Evolutionary conservation across 2,113 vertebrate species (phyloP).

Genomic region (Caranx melampygus): DNA sequence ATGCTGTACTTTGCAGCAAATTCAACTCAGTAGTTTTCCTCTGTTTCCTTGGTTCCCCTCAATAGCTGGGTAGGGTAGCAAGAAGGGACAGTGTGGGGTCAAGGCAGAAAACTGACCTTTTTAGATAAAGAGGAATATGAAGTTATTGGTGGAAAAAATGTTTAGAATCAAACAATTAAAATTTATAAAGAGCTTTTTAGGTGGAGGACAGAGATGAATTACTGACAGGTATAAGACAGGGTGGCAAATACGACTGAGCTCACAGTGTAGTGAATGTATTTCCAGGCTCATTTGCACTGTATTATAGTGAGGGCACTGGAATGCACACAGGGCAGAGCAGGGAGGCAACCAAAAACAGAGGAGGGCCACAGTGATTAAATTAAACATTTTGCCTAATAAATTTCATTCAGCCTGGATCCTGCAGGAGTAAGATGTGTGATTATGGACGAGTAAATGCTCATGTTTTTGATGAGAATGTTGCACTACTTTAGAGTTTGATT

Average conservation of each 20-base stretch:
- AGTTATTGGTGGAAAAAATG: not conserved
- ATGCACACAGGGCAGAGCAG: not conserved
- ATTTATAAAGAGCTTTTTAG: not conserved
- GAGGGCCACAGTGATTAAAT: not conserved
- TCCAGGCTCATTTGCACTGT: slow-evolving; percentile 2
- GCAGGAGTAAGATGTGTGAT: not conserved
- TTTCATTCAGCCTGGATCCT: not conserved
- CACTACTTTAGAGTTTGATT: not conserved
- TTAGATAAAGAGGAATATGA: not conserved
- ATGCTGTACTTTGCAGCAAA: slow-evolving; percentile 3
- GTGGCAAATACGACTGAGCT: slow-evolving; percentile 1
- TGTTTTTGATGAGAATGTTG: not conserved
- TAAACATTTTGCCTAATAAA: not conserved
- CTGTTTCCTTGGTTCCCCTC: not conserved
- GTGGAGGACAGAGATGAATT: not conserved
- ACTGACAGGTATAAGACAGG: slow-evolving; percentile 1
- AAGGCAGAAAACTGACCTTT: not conserved
- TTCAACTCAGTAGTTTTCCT: slow-evolving; percentile 12
- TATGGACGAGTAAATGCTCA: not conserved
- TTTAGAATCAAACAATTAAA: not conserved
- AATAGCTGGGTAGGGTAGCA: not conserved
- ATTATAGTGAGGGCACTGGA: not conserved
- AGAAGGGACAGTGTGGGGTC: not conserved
- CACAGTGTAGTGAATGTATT: not conserved
- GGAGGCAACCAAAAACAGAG: not conserved